These are phyloP conservation scores for Hoplostethus atlanticus DNA, from an alignment of 2,797 vertebrate genomes.

Conservation along the genomic window DNA sequence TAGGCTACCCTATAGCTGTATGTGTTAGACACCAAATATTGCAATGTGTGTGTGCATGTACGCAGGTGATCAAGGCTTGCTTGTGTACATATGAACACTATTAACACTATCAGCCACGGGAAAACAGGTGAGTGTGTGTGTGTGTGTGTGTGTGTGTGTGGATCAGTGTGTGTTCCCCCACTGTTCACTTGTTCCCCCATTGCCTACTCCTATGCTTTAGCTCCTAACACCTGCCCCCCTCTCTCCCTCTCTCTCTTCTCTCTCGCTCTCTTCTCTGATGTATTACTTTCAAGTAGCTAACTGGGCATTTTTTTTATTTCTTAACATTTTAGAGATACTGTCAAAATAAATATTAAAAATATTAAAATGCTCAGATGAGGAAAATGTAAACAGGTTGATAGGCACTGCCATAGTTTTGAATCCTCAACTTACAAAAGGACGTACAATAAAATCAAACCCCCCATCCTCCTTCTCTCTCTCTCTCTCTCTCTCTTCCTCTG, in stretches of 20 bases:
- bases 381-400: background rate
- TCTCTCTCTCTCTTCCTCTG: background rate
- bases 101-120: too few species aligned
- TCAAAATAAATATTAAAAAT: background rate
- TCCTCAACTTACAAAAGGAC: background rate
- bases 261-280: too few species aligned
- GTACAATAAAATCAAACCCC: background rate
- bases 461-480: constrained; percentile 1
- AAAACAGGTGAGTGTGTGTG: background rate
- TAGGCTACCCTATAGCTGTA: background rate
- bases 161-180: background rate
- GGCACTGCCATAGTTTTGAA: background rate
- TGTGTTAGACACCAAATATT: background rate
- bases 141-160: constrained; percentile 20
- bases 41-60: constrained; percentile 8
- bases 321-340: background rate
- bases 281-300: background rate
- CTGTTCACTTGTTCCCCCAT: background rate
- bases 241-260: too few species aligned
- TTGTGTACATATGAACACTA: too few species aligned
- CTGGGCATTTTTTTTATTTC: background rate
- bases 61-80: background rate
- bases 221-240: too few species aligned
- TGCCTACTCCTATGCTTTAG: too few species aligned
- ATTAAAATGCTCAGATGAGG: background rate